These are phyloP conservation scores for Alectoris magna DNA, from an alignment of 2,797 vertebrate species.

Conservation along the genomic window DNA sequence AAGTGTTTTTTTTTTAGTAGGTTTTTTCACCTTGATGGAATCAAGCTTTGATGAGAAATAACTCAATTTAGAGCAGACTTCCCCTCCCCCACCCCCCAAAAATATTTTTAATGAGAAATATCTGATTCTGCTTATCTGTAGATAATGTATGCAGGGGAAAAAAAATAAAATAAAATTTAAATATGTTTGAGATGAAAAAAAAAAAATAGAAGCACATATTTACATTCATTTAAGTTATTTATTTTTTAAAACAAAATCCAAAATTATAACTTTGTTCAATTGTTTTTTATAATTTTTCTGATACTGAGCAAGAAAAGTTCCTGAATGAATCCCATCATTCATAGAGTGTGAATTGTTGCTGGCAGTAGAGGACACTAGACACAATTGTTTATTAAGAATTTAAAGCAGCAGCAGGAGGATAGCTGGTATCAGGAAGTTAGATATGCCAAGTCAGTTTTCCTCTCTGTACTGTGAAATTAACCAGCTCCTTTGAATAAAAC, in stretches of 20 bases:
- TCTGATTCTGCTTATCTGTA: background rate
- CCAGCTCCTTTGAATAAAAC: background rate
- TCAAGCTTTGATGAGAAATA: background rate
- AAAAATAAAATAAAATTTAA: background rate
- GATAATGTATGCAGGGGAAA: background rate
- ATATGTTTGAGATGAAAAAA: background rate
- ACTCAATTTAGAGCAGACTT: background rate
- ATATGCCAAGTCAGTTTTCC: background rate
- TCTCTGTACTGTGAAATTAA: constrained; percentile 23
- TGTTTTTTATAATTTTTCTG: background rate
- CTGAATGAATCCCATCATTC: background rate
- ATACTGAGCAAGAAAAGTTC: background rate
- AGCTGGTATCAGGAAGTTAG: background rate
- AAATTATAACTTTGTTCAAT: background rate
- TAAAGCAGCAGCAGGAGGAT: background rate
- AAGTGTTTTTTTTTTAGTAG: background rate
- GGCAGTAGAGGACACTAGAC: background rate
- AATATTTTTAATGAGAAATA: background rate
- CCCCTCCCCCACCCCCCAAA: background rate
- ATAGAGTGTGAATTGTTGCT: background rate
- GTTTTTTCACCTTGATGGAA: background rate
- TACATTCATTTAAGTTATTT: background rate
- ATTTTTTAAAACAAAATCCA: background rate
- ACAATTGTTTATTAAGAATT: background rate
- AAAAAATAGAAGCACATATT: background rate